Evolutionary conservation across 1,140 invertebrate genomes (phyloP).

Genomic region (Drosophila santomea): DNA sequence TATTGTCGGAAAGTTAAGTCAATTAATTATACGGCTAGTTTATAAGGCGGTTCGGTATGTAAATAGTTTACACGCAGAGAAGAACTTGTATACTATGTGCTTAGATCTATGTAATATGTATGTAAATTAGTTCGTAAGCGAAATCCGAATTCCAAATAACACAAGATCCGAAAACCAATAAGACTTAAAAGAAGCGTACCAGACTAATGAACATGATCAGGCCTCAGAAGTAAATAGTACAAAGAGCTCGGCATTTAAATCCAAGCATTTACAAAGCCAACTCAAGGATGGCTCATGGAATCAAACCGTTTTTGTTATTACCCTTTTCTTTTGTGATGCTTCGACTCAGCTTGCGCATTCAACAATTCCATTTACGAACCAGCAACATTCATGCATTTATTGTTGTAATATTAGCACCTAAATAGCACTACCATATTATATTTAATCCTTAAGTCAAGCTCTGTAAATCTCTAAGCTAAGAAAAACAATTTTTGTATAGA

Average conservation of each 20-base stretch:
- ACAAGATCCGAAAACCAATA: conserved; percentile 35
- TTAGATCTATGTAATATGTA: conserved; percentile 32
- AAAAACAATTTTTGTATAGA: conserved; percentile 72
- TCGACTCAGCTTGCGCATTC: conserved; percentile 10
- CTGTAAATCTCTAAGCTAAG: conserved; percentile 47
- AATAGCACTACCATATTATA: conserved; percentile 36
- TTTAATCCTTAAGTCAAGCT: conserved; percentile 8
- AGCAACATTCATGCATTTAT: conserved; percentile 38
- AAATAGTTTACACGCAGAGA: conserved; percentile 57
- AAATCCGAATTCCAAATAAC: conserved; percentile 46
- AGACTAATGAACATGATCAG: conserved; percentile 34
- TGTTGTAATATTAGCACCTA: conserved; percentile 39
- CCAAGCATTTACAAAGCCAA: conserved; percentile 29
- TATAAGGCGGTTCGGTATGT: conserved; percentile 44
- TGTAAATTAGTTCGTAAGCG: conserved; percentile 20
- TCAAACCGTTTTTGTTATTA: conserved; percentile 17
- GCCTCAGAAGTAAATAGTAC: conserved; percentile 69
- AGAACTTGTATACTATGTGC: conserved; percentile 61
- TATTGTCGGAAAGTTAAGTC: conserved; percentile 58
- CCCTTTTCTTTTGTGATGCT: conserved; percentile 11
- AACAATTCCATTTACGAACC: conserved; percentile 26
- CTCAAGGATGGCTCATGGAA: conserved; percentile 23
- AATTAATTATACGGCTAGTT: conserved; percentile 60
- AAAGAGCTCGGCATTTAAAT: conserved; percentile 40
- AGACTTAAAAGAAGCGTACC: conserved; percentile 55